Percentiles rank a stretch among this genome's conserved stretches.
These are phyloP conservation scores for Sylvia borin DNA, from an alignment of 2,797 vertebrate genomes.

Conservation along the genomic window DNA sequence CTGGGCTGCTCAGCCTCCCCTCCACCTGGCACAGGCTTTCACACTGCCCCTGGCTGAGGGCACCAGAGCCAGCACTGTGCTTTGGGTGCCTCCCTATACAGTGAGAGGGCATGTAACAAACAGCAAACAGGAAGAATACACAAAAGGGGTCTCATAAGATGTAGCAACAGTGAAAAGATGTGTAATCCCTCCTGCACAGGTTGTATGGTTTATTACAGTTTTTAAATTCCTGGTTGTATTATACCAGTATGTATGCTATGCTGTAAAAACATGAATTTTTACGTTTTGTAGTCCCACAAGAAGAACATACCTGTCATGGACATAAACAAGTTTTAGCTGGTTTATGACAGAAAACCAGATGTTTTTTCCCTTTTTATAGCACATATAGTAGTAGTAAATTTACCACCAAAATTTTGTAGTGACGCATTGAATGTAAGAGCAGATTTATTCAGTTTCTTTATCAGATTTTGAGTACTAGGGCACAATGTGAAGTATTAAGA, in stretches of 20 bases:
- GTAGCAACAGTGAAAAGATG: not conserved
- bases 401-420: not conserved
- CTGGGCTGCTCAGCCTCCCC: not conserved
- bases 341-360: not conserved
- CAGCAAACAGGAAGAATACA: not conserved
- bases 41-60: fast-evolving
- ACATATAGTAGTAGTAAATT: not conserved
- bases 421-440: not conserved
- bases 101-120: not conserved
- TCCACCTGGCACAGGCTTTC: not conserved
- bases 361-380: not conserved
- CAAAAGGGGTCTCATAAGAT: not conserved
- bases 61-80: fast-evolving
- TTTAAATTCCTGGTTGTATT: not conserved
- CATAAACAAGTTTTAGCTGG: not conserved
- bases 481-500: not conserved
- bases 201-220: not conserved
- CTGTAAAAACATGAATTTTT: not conserved
- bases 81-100: fast-evolving
- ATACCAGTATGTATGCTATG: not conserved
- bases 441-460: not conserved
- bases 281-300: not conserved
- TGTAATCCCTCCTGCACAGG: not conserved
- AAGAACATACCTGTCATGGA: not conserved
- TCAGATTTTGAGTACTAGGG: not conserved